Conservation (phyloP, 2,888 invertebrate genomes). For the Oscheius myriophilus region DNA sequence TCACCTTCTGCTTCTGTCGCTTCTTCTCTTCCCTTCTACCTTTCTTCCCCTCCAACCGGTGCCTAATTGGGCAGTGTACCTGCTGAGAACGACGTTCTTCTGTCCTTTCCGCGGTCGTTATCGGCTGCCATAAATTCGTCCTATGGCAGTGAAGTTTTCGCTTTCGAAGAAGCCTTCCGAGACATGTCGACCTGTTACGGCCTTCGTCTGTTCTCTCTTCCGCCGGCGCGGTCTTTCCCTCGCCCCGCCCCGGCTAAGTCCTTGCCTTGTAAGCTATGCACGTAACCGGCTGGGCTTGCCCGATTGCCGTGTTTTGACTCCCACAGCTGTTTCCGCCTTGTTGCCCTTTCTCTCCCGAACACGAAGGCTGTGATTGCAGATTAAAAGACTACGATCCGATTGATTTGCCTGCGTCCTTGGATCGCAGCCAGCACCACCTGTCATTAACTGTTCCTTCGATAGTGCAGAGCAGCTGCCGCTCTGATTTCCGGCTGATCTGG, state of each 20-base stretch:
- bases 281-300: not conserved
- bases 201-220: slow-evolving; percentile 8
- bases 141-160: slow-evolving; percentile 13
- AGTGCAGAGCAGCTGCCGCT: not conserved
- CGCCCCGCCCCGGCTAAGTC: slow-evolving; percentile 2
- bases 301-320: not conserved
- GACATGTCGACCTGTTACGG: slow-evolving; percentile 20
- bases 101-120: too few relatives aligned
- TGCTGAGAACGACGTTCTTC: too few relatives aligned
- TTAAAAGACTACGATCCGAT: slow-evolving; percentile 2
- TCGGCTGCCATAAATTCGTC: slow-evolving; percentile 1
- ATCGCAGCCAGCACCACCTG: slow-evolving; percentile 17
- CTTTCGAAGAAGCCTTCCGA: slow-evolving; percentile 7
- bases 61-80: not conserved
- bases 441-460: slow-evolving; percentile 4
- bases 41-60: slow-evolving; percentile 13
- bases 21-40: not conserved
- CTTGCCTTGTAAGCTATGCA: slow-evolving; percentile 10
- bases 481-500: slow-evolving; percentile 21
- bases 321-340: slow-evolving; percentile 4
- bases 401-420: slow-evolving; percentile 7
- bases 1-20: slow-evolving; percentile 22
- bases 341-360: slow-evolving; percentile 1
- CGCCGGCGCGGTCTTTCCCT: slow-evolving; percentile 8
- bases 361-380: slow-evolving; percentile 22